These are phyloP conservation scores for Anastrepha ludens DNA, from an alignment of 1,140 invertebrate genomes.

Conservation along the genomic window DNA sequence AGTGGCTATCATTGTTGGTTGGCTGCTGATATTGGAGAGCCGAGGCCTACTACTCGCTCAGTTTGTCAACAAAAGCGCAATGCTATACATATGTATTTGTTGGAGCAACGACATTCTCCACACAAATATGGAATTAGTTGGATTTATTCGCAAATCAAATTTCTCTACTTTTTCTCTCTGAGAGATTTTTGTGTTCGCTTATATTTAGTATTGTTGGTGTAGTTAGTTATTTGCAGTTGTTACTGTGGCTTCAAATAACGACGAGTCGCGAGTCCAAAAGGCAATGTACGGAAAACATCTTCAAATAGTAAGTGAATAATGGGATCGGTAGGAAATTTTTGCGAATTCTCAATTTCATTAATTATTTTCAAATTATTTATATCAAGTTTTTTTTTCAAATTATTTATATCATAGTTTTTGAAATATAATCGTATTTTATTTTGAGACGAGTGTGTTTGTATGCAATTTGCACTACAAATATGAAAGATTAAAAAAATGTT, in stretches of 20 bases:
- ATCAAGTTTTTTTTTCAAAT: too few relatives aligned
- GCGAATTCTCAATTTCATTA: neutral
- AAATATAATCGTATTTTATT: too few relatives aligned
- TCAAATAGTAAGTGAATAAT: neutral
- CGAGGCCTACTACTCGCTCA: neutral
- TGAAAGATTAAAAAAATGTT: too few relatives aligned
- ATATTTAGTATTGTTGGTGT: slow-evolving; percentile 1
- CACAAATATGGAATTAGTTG: neutral
- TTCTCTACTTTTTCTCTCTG: neutral
- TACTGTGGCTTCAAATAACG: neutral
- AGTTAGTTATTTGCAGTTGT: neutral
- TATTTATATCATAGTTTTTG: too few relatives aligned
- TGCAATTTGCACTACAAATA: too few relatives aligned
- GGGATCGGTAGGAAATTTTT: neutral
- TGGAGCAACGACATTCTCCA: slow-evolving; percentile 7
- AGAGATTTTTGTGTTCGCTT: slow-evolving; percentile 15
- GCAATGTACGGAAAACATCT: slow-evolving; percentile 42
- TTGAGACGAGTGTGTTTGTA: too few relatives aligned
- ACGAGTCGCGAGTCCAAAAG: slow-evolving; percentile 32
- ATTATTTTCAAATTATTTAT: too few relatives aligned
- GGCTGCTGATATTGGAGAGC: slow-evolving; percentile 41
- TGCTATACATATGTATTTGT: neutral
- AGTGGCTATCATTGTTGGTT: slow-evolving; percentile 32
- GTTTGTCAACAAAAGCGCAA: neutral
- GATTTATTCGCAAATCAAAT: neutral